phyloP scores from a whole-genome alignment of 2,888 invertebrate species.

The Smittia aterrima region DNA sequence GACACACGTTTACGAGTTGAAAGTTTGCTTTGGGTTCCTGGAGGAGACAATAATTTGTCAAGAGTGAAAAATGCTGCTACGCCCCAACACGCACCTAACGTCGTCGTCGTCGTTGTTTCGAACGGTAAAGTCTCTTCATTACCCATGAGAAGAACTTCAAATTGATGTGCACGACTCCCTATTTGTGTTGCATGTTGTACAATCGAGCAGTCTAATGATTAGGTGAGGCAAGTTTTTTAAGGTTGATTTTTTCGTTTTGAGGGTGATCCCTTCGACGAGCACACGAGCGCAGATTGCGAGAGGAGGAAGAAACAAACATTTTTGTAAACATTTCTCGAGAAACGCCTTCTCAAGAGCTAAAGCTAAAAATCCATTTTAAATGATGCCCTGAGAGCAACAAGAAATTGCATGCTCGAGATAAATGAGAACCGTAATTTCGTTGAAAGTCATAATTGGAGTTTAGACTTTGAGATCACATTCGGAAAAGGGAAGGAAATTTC shows the following conservation, averaged over 20 bases:
- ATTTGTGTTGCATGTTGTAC: slow-evolving; percentile 4
- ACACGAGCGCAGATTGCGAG: too few relatives aligned
- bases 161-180: slow-evolving; percentile 28
- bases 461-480: slow-evolving; percentile 15
- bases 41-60: slow-evolving; percentile 30
- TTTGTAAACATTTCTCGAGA: slow-evolving; percentile 21
- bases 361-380: not conserved
- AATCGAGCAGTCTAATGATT: slow-evolving; percentile 39
- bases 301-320: slow-evolving; percentile 5
- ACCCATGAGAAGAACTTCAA: not conserved
- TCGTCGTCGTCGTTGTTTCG: too few relatives aligned
- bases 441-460: slow-evolving; percentile 33
- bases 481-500: slow-evolving; percentile 8
- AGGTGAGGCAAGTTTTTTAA: slow-evolving; percentile 30
- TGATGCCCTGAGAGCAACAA: slow-evolving; percentile 33
- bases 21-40: not conserved
- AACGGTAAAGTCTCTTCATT: not conserved
- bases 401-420: slow-evolving; percentile 19
- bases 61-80: slow-evolving; percentile 24
- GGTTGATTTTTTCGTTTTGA: slow-evolving; percentile 2
- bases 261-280: slow-evolving; percentile 26
- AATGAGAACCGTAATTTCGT: slow-evolving; percentile 22
- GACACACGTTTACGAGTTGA: slow-evolving; percentile 28
- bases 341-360: slow-evolving; percentile 6
- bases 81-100: slow-evolving; percentile 43